phyloP scores from a whole-genome alignment of 2,888 invertebrate species.

The Cephus pygmeus region DNA sequence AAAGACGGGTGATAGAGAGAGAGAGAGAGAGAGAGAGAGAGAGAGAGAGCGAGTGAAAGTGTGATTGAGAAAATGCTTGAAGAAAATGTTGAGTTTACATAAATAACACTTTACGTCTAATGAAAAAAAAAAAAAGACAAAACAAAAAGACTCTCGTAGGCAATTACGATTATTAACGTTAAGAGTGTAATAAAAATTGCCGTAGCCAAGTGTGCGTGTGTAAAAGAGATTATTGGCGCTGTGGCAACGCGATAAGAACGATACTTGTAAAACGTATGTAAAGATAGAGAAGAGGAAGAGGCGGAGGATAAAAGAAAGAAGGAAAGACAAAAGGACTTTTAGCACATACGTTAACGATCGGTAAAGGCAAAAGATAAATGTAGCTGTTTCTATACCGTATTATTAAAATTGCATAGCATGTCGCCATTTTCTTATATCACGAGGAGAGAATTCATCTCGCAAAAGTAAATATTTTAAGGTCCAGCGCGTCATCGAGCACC shows the following conservation, averaged over 20 bases:
- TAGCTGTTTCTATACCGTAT: slow-evolving; percentile 39
- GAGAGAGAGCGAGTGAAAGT: no score
- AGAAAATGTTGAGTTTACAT: slow-evolving; percentile 16
- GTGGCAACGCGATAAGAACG: no score
- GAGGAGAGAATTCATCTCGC: slow-evolving; percentile 25
- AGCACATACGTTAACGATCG: slow-evolving; percentile 25
- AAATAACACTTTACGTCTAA: slow-evolving; percentile 18
- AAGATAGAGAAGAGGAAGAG: no score
- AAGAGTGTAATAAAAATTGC: slow-evolving; percentile 21
- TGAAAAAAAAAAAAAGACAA: slow-evolving; percentile 19
- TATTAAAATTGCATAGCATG: slow-evolving; percentile 20
- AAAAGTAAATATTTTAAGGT: slow-evolving; percentile 11
- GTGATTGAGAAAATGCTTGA: no score
- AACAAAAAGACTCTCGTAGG: slow-evolving; percentile 20
- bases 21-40: slow-evolving; percentile 7
- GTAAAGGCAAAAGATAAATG: slow-evolving; percentile 20
- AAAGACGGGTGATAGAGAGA: background rate
- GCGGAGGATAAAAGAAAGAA: slow-evolving; percentile 8
- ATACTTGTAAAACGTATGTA: no score
- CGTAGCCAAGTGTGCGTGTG: slow-evolving; percentile 19
- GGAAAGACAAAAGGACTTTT: slow-evolving; percentile 24
- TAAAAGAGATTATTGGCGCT: background rate
- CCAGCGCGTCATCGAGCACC: background rate
- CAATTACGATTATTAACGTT: slow-evolving; percentile 6
- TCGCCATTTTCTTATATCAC: slow-evolving; percentile 37